Evolutionary conservation across 1,140 invertebrate species (phyloP).

Genomic region (Drosophila burlai): DNA sequence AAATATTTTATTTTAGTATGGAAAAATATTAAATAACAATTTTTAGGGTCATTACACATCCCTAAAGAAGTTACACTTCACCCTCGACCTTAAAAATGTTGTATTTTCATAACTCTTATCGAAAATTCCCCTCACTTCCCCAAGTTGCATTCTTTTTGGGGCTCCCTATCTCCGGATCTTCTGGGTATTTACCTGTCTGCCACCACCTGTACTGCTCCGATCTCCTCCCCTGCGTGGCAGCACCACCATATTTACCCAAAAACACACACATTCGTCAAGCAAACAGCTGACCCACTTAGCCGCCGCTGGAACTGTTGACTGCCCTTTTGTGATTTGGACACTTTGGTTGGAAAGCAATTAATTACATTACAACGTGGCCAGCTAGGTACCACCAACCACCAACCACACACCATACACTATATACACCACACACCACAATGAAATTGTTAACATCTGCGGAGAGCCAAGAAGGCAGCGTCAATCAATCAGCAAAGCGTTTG

Average conservation of each 20-base stretch:
- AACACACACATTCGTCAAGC: slow-evolving; percentile 36
- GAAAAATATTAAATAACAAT: not conserved
- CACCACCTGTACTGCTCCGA: slow-evolving; percentile 16
- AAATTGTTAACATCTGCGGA: slow-evolving; percentile 70
- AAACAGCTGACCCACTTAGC: slow-evolving; percentile 67
- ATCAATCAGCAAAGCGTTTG: slow-evolving; percentile 72
- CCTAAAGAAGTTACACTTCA: not conserved
- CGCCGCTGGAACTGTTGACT: slow-evolving; percentile 48
- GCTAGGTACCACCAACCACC: slow-evolving; percentile 14
- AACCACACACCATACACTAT: not conserved
- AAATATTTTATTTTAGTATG: not conserved
- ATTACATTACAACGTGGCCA: slow-evolving; percentile 71
- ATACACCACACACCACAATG: slow-evolving; percentile 37
- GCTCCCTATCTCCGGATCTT: slow-evolving; percentile 18
- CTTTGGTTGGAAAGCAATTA: slow-evolving; percentile 72
- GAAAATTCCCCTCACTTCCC: slow-evolving; percentile 16
- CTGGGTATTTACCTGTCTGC: slow-evolving; percentile 25
- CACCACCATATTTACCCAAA: slow-evolving; percentile 12
- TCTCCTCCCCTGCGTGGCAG: not conserved
- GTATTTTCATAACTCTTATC: slow-evolving; percentile 48
- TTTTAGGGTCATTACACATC: not conserved
- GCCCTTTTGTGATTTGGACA: slow-evolving; percentile 47
- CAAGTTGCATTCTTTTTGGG: slow-evolving; percentile 39
- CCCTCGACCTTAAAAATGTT: slow-evolving; percentile 16
- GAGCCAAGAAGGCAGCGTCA: slow-evolving; percentile 56